These are phyloP conservation scores for Oxyscelio sp. DNA, from an alignment of 2,888 invertebrate species.

Conservation along the genomic window DNA sequence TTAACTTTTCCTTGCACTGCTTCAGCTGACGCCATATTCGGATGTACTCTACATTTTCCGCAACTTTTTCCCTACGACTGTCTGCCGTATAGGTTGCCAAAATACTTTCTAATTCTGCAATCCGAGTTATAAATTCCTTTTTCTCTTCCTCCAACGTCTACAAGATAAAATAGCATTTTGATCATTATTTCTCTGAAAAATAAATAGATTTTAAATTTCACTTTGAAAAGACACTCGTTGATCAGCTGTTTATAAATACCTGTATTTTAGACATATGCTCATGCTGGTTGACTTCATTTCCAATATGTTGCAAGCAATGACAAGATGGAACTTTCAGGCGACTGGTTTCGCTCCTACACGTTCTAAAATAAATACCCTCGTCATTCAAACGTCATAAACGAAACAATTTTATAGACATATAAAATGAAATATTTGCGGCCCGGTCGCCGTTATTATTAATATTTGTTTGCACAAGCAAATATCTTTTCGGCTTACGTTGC, in stretches of 20 bases:
- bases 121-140: slow-evolving; percentile 80
- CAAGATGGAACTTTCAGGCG: slow-evolving; percentile 81
- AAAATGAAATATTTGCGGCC: slow-evolving; percentile 16
- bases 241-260: slow-evolving; percentile 74
- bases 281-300: slow-evolving; percentile 77
- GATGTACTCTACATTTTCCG: slow-evolving; percentile 87
- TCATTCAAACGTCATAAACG: slow-evolving; percentile 27
- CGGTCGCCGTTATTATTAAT: slow-evolving; percentile 9
- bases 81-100: slow-evolving; percentile 76
- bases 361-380: slow-evolving; percentile 79
- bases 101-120: slow-evolving; percentile 82
- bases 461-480: slow-evolving; percentile 15
- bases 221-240: not conserved
- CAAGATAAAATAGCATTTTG: too few species aligned
- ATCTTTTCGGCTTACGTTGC: slow-evolving; percentile 80
- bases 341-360: slow-evolving; percentile 84
- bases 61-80: slow-evolving; percentile 83
- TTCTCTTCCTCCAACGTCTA: slow-evolving; percentile 83
- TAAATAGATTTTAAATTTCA: too few species aligned
- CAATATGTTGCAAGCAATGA: slow-evolving; percentile 74
- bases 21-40: slow-evolving; percentile 86
- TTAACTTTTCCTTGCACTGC: slow-evolving; percentile 84
- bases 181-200: too few species aligned
- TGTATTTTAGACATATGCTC: slow-evolving; percentile 81
- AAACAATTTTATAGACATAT: slow-evolving; percentile 28